Conservation (phyloP, 2,113 vertebrate genomes). For the Ophiodon elongatus region DNA sequence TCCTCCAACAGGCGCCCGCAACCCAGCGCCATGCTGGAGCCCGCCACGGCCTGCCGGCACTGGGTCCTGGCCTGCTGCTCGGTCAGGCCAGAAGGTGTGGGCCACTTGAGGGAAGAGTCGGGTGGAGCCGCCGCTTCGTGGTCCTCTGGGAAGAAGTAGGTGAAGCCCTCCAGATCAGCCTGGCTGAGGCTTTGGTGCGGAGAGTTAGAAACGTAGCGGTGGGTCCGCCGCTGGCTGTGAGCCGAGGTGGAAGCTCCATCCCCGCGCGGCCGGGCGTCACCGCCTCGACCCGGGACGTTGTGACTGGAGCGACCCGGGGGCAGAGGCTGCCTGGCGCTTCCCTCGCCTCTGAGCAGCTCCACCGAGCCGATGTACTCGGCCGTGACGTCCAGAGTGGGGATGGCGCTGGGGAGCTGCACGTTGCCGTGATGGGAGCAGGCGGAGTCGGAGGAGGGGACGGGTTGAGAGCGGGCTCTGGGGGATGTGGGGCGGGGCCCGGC, state of each 20-base stretch:
- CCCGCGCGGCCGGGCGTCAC: neutral
- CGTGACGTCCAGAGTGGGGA: slow-evolving; percentile 90
- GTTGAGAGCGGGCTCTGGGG: slow-evolving; percentile 55
- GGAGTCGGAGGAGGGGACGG: slow-evolving; percentile 51
- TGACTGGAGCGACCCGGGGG: slow-evolving; percentile 12
- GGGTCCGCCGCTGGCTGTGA: slow-evolving; percentile 56
- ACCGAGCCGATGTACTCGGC: slow-evolving; percentile 84
- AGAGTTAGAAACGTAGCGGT: slow-evolving; percentile 69
- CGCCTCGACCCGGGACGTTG: neutral
- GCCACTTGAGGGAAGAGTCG: slow-evolving; percentile 84
- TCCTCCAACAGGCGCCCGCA: slow-evolving; percentile 83
- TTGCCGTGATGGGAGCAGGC: slow-evolving; percentile 81
- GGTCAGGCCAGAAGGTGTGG: slow-evolving; percentile 88
- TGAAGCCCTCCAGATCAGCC: slow-evolving; percentile 81
- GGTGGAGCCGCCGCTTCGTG: slow-evolving; percentile 75
- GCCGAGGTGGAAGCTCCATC: slow-evolving; percentile 7
- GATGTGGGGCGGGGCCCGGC: slow-evolving; percentile 47
- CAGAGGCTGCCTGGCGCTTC: neutral
- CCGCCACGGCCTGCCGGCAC: slow-evolving; percentile 83
- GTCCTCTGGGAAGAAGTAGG: slow-evolving; percentile 94
- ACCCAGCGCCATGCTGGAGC: slow-evolving; percentile 85
- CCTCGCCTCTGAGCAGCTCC: slow-evolving; percentile 53
- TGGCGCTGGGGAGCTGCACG: slow-evolving; percentile 80
- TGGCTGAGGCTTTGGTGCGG: slow-evolving; percentile 85
- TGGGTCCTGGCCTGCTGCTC: slow-evolving; percentile 69